Evolutionary conservation across 2,113 vertebrate genomes (phyloP).

Genomic region (Petroica traversi): DNA sequence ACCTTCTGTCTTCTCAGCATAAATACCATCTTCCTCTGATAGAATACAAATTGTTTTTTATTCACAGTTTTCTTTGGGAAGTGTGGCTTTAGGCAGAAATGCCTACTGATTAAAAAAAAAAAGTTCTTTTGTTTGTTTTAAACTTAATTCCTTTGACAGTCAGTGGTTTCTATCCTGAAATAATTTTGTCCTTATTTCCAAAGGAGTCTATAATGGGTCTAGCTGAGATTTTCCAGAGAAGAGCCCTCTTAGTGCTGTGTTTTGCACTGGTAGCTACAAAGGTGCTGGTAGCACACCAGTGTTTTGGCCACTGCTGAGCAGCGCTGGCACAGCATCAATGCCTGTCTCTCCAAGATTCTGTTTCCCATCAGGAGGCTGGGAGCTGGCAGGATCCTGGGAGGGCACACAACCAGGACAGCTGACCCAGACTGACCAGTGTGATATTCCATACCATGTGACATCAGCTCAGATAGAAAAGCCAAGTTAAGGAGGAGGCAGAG

Average conservation of each 20-base stretch:
- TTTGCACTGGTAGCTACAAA: neutral
- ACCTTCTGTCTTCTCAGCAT: neutral
- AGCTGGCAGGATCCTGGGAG: neutral
- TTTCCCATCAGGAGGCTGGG: neutral
- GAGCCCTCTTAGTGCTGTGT: neutral
- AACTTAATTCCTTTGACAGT: neutral
- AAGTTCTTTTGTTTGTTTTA: neutral
- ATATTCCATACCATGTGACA: neutral
- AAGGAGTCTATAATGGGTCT: neutral
- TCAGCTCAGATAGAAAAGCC: neutral
- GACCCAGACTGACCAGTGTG: neutral
- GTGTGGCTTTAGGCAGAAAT: neutral
- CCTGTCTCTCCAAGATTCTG: neutral
- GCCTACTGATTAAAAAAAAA: neutral
- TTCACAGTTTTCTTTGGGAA: neutral
- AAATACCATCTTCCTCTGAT: neutral
- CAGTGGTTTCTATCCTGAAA: neutral
- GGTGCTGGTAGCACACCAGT: neutral
- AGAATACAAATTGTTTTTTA: neutral
- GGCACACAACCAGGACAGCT: too few relatives aligned
- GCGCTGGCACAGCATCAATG: accelerated
- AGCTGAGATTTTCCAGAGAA: neutral
- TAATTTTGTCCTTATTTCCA: neutral
- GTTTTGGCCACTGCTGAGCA: neutral
- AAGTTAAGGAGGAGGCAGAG: neutral